These are phyloP conservation scores for Pandion haliaetus DNA, from an alignment of 2,113 vertebrate species.

Conservation along the genomic window DNA sequence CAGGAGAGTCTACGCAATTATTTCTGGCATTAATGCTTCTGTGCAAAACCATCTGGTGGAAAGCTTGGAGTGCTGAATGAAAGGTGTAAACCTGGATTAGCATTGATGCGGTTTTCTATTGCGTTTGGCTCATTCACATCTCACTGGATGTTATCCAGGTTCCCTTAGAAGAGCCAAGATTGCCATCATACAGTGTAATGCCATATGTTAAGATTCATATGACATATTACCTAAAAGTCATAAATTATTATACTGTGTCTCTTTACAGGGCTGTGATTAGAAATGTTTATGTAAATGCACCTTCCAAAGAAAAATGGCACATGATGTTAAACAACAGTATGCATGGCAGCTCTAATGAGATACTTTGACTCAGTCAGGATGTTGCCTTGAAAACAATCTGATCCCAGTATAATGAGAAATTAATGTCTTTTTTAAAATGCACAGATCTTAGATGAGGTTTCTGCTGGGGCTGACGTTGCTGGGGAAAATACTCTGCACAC, in stretches of 20 bases:
- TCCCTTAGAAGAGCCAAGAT: slow-evolving; percentile 74
- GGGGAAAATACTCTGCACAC: not conserved
- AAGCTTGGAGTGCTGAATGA: slow-evolving; percentile 67
- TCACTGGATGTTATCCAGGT: slow-evolving; percentile 78
- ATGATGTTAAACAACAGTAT: slow-evolving; percentile 62
- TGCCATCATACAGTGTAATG: slow-evolving; percentile 73
- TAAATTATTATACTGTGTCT: slow-evolving; percentile 72
- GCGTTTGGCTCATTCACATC: slow-evolving; percentile 73
- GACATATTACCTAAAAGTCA: slow-evolving; percentile 81
- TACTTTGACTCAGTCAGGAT: slow-evolving; percentile 48
- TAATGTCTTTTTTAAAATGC: slow-evolving; percentile 24
- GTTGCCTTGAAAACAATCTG: slow-evolving; percentile 56
- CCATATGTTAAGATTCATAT: slow-evolving; percentile 82
- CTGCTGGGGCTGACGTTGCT: not conserved
- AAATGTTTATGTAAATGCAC: slow-evolving; percentile 77
- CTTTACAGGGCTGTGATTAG: slow-evolving; percentile 71
- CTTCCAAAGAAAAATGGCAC: slow-evolving; percentile 69
- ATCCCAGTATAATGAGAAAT: slow-evolving; percentile 47
- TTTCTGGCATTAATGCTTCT: slow-evolving; percentile 67
- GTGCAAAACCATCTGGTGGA: slow-evolving; percentile 75
- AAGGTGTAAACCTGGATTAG: slow-evolving; percentile 82
- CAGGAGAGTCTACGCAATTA: slow-evolving; percentile 48
- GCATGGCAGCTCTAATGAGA: slow-evolving; percentile 36
- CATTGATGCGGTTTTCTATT: slow-evolving; percentile 70
- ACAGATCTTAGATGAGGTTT: not conserved